Percentiles rank a stretch among this genome's conserved stretches.
phyloP scores from a whole-genome alignment of 1,140 invertebrate species.

The Drosophila mojavensis region DNA sequence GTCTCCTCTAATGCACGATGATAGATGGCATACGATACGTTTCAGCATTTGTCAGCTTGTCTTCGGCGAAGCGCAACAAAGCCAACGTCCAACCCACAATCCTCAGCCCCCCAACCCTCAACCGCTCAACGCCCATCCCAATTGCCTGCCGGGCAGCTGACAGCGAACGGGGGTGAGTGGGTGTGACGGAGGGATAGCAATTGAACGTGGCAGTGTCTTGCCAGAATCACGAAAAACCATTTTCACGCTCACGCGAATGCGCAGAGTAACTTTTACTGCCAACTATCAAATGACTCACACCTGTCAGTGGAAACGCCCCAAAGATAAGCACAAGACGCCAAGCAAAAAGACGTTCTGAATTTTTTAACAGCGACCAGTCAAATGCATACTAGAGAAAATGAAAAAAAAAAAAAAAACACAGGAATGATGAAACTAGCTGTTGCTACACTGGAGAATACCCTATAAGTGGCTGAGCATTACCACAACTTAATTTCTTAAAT shows the following conservation, averaged over 20 bases:
- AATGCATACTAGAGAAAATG: conserved; percentile 6
- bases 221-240: conserved; percentile 71
- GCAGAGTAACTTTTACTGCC: conserved; percentile 71
- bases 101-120: conserved; percentile 74
- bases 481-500: no score
- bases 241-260: conserved; percentile 80
- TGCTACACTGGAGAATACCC: neutral
- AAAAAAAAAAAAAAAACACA: neutral
- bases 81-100: conserved; percentile 61
- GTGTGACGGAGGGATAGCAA: neutral
- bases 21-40: conserved; percentile 82
- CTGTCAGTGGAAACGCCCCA: conserved; percentile 55
- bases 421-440: neutral
- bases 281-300: conserved; percentile 77
- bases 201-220: neutral
- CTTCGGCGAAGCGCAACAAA: conserved; percentile 79
- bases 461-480: no score
- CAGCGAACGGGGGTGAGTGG: neutral
- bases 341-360: conserved; percentile 56
- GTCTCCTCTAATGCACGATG: conserved; percentile 73
- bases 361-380: conserved; percentile 30
- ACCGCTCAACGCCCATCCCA: conserved; percentile 1
- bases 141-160: conserved; percentile 2
- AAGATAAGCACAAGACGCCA: conserved; percentile 66
- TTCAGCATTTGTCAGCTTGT: conserved; percentile 82